A percentile compares a stretch with the other conserved stretches of the same genome.
Conservation (phyloP, 2,113 vertebrate genomes). For the Triplophysa rosa region DNA sequence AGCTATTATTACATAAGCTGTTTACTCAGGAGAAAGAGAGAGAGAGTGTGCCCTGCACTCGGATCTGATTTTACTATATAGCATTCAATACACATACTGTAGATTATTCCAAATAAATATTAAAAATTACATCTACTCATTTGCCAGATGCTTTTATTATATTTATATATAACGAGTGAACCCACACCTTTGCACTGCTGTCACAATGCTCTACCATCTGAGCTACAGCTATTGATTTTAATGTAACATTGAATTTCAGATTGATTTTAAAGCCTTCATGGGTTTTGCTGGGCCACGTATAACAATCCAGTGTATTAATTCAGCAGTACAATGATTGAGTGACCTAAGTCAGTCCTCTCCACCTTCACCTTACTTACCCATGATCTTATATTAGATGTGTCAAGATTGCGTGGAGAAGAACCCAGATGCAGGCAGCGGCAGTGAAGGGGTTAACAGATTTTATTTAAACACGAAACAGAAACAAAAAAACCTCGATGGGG, state of each 20-base stretch:
- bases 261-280: not conserved
- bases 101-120: not conserved
- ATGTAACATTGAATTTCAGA: not conserved
- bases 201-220: not conserved
- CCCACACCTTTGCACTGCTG: too few species aligned
- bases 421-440: too few species aligned
- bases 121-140: not conserved
- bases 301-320: not conserved
- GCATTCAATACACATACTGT: not conserved
- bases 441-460: too few species aligned
- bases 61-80: not conserved
- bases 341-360: not conserved
- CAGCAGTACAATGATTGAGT: not conserved
- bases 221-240: too few species aligned
- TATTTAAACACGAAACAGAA: too few species aligned
- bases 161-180: too few species aligned
- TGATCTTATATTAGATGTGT: conserved; percentile 39
- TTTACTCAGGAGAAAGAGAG: conserved; percentile 13
- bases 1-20: conserved; percentile 43
- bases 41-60: not conserved
- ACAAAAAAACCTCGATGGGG: too few species aligned
- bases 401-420: too few species aligned
- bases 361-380: conserved; percentile 26
- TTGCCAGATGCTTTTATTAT: too few species aligned
- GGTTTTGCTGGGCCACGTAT: not conserved